These are phyloP conservation scores for Myotis myotis DNA, from an alignment of 2,797 vertebrate genomes.

Conservation along the genomic window DNA sequence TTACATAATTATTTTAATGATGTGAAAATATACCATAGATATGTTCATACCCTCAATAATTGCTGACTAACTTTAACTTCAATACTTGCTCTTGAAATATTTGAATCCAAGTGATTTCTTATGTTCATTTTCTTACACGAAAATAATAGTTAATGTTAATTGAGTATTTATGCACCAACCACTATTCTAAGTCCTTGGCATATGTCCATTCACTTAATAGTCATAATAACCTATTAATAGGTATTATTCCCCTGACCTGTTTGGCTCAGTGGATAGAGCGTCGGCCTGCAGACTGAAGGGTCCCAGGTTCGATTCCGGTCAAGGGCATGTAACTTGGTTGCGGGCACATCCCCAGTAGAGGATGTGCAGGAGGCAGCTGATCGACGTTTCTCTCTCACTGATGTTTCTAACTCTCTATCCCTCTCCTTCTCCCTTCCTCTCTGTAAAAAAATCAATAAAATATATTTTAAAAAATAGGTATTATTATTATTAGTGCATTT, in stretches of 20 bases:
- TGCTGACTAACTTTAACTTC: not conserved
- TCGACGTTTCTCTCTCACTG: no score
- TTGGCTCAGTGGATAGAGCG: no score
- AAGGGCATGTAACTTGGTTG: no score
- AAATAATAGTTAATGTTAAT: not conserved
- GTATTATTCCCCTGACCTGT: not conserved
- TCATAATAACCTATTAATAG: not conserved
- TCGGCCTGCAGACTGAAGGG: no score
- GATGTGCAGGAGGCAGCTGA: no score
- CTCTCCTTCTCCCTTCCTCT: no score
- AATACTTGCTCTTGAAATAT: constrained; percentile 10
- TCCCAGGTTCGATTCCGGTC: no score
- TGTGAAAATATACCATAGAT: not conserved
- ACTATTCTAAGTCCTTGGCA: not conserved
- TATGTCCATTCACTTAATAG: not conserved
- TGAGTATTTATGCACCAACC: not conserved
- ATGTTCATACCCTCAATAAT: not conserved
- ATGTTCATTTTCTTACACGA: not conserved
- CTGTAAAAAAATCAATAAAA: no score
- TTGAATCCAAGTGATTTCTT: not conserved
- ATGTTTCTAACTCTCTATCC: no score
- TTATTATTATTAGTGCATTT: not conserved
- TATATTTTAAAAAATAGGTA: no score
- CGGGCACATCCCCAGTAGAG: no score
- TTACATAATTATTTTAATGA: constrained; percentile 27